Evolutionary conservation across 2,113 vertebrate species (phyloP).

Genomic region (Nothocercus julius): DNA sequence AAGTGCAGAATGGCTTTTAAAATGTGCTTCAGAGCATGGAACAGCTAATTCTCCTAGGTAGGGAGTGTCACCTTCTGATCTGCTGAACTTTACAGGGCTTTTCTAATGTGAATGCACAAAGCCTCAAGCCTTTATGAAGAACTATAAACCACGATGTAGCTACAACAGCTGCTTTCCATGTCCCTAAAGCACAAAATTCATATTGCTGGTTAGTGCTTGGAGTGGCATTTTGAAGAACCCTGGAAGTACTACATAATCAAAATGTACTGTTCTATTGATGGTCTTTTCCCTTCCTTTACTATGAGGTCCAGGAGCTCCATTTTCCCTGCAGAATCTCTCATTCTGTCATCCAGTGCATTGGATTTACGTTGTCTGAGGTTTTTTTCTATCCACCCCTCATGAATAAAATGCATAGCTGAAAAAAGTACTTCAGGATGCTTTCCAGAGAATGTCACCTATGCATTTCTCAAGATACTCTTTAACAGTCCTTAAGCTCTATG

Average conservation of each 20-base stretch:
- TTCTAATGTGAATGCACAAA: neutral
- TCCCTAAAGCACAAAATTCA: neutral
- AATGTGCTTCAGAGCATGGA: neutral
- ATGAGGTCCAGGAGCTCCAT: neutral
- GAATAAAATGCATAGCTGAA: slow-evolving; percentile 38
- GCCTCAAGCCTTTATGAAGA: neutral
- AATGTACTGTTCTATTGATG: accelerated
- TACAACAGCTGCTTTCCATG: neutral
- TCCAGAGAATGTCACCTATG: slow-evolving; percentile 46
- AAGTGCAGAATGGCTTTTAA: neutral
- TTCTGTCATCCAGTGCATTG: neutral
- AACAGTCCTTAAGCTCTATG: slow-evolving; percentile 38
- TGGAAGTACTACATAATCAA: neutral
- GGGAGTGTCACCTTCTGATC: neutral
- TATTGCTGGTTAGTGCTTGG: neutral
- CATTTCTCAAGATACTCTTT: slow-evolving; percentile 26
- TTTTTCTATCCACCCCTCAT: slow-evolving; percentile 3
- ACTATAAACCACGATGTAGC: neutral
- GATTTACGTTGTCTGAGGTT: neutral
- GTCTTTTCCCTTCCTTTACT: neutral
- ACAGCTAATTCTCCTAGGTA: neutral
- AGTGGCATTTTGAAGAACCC: neutral
- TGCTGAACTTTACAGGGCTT: neutral
- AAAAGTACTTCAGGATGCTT: slow-evolving; percentile 36
- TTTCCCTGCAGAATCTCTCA: neutral